phyloP scores from a whole-genome alignment of 2,888 invertebrate genomes.

The Plutella xylostella region DNA sequence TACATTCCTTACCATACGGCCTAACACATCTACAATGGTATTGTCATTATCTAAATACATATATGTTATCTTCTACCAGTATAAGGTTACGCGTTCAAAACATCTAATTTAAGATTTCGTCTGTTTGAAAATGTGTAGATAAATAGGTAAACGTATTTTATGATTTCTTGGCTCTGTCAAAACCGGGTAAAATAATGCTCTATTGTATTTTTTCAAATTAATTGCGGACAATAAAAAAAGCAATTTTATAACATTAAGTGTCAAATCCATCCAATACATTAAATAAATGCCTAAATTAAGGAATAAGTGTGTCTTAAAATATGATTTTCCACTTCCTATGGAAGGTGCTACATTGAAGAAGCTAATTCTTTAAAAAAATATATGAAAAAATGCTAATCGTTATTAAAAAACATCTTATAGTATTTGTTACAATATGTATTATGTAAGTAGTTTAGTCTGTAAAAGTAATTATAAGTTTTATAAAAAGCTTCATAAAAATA shows the following conservation, averaged over 20 bases:
- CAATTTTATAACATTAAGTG: conserved; percentile 28
- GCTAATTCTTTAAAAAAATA: conserved; percentile 16
- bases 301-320: conserved; percentile 8
- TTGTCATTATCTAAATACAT: too few species aligned
- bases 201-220: background rate
- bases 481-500: background rate
- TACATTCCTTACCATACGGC: too few species aligned
- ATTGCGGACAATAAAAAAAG: conserved; percentile 35
- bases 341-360: conserved; percentile 37
- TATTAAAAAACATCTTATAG: background rate
- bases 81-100: too few species aligned
- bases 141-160: too few species aligned
- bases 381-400: background rate
- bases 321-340: conserved; percentile 32
- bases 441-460: background rate
- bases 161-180: too few species aligned
- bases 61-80: too few species aligned
- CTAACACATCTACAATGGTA: too few species aligned
- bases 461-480: background rate
- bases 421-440: background rate
- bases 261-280: conserved; percentile 32
- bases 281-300: background rate
- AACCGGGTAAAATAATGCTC: background rate
- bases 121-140: too few species aligned
- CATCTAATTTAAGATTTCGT: too few species aligned